Conservation (phyloP, 2,797 vertebrate genomes). For the Phoebastria nigripes region DNA sequence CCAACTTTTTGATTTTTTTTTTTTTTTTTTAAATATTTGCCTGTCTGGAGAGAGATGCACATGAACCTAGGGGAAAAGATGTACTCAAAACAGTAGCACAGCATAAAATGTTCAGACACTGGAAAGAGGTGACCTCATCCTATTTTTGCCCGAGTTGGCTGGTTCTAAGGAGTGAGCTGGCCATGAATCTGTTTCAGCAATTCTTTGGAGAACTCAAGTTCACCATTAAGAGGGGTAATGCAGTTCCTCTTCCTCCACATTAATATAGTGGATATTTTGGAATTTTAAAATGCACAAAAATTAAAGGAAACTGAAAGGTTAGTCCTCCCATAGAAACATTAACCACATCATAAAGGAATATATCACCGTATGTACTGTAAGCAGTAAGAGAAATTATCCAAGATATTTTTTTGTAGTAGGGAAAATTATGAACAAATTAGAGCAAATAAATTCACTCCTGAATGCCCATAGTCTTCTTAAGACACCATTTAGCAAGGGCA, state of each 20-base stretch:
- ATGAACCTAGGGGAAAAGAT: neutral
- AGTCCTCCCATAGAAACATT: neutral
- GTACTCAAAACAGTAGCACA: slow-evolving; percentile 37
- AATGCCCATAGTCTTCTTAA: neutral
- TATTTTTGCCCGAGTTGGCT: neutral
- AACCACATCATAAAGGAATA: neutral
- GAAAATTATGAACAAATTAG: neutral
- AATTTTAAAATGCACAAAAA: neutral
- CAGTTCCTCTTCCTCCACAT: neutral
- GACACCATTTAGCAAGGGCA: neutral
- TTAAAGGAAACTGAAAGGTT: neutral
- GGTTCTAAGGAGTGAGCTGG: neutral
- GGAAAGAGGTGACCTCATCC: neutral
- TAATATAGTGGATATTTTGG: neutral
- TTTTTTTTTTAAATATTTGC: neutral
- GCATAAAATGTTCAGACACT: slow-evolving; percentile 45
- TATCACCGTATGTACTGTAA: neutral
- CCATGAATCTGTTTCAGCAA: neutral
- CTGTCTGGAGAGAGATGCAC: neutral
- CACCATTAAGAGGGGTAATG: neutral
- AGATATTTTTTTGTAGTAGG: neutral
- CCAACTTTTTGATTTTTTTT: neutral
- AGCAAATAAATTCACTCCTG: neutral
- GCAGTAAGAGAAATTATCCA: neutral
- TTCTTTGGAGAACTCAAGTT: neutral